Evolutionary conservation across 2,797 vertebrate genomes (phyloP).

Genomic region (Passerculus sandwichensis): DNA sequence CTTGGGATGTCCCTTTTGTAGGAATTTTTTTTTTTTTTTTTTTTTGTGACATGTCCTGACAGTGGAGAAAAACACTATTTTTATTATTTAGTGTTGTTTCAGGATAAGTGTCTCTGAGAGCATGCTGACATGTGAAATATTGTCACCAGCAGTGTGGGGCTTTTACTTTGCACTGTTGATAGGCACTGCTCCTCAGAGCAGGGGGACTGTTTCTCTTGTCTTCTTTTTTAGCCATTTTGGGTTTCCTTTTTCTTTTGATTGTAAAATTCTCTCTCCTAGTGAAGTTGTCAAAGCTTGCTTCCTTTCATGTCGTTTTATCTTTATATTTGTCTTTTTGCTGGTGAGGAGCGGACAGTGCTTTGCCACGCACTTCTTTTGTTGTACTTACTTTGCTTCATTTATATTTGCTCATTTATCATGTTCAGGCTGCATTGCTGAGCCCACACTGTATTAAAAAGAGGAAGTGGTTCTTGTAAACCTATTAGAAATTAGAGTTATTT

Average conservation of each 20-base stretch:
- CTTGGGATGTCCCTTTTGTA: background rate
- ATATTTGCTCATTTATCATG: background rate
- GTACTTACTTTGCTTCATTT: background rate
- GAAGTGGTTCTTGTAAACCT: background rate
- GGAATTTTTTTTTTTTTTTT: background rate
- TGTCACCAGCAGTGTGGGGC: background rate
- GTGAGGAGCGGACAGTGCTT: background rate
- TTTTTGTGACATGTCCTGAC: background rate
- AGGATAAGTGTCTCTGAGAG: background rate
- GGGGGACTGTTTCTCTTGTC: background rate
- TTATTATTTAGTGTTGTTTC: background rate
- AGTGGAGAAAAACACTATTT: background rate
- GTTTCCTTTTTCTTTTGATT: background rate
- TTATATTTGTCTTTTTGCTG: background rate
- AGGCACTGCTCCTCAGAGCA: background rate
- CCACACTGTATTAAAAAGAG: background rate
- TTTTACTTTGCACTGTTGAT: background rate
- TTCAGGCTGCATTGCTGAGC: background rate
- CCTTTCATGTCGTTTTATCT: background rate
- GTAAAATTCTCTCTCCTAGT: background rate
- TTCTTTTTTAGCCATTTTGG: background rate
- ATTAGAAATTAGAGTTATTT: background rate
- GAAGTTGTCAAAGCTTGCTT: background rate
- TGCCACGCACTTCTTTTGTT: background rate
- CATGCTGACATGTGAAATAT: background rate